Conservation (phyloP, 2,888 invertebrate species). For the Tortrix viridana region DNA sequence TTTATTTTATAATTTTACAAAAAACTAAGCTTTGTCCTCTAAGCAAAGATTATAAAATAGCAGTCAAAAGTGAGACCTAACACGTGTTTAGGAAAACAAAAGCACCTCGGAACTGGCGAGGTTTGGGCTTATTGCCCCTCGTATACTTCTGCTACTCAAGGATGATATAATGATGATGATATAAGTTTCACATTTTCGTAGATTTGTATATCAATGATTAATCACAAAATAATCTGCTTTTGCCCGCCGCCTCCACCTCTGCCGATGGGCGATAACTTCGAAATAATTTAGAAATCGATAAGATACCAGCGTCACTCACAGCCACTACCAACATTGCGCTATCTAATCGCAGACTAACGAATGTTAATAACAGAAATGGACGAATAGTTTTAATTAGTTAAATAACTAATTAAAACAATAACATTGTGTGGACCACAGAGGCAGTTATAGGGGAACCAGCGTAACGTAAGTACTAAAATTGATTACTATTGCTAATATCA, state of each 20-base stretch:
- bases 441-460: slow-evolving; percentile 39
- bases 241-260: neutral
- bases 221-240: slow-evolving; percentile 19
- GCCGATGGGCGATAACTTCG: slow-evolving; percentile 46
- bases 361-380: slow-evolving; percentile 66
- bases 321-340: slow-evolving; percentile 54
- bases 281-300: slow-evolving; percentile 63
- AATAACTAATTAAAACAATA: too few relatives aligned
- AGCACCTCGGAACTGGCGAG: too few relatives aligned
- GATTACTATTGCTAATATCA: too few relatives aligned
- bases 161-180: too few relatives aligned
- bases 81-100: too few relatives aligned
- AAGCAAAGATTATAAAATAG: too few relatives aligned
- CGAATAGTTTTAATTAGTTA: slow-evolving; percentile 43
- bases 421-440: slow-evolving; percentile 40
- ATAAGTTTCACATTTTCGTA: neutral
- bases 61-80: too few relatives aligned
- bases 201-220: slow-evolving; percentile 12
- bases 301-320: slow-evolving; percentile 65
- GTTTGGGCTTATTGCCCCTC: too few relatives aligned
- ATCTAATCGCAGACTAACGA: slow-evolving; percentile 67
- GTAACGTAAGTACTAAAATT: slow-evolving; percentile 46
- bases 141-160: too few relatives aligned
- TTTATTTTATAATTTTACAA: too few relatives aligned
- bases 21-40: too few relatives aligned